Percentiles rank a stretch among this genome's conserved stretches.
These are phyloP conservation scores for Ptilorrhoa leucosticta DNA, from an alignment of 2,113 vertebrate species.

Conservation along the genomic window DNA sequence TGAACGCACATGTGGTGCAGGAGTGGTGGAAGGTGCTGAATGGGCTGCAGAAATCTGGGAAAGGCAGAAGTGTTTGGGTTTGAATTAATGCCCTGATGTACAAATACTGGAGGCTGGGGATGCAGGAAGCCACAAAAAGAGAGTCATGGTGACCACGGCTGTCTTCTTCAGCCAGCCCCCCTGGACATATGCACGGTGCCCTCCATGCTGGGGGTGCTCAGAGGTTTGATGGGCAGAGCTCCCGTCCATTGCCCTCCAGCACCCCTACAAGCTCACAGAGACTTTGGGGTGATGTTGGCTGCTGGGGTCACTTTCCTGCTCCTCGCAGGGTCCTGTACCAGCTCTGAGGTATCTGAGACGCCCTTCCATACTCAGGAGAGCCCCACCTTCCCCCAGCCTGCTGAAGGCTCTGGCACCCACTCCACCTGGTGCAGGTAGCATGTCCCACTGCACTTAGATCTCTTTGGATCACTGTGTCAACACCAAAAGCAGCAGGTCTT, in stretches of 20 bases:
- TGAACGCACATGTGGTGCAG: neutral
- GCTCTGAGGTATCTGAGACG: neutral
- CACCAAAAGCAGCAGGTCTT: neutral
- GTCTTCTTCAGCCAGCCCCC: neutral
- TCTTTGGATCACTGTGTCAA: neutral
- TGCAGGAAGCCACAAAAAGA: neutral
- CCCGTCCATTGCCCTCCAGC: neutral
- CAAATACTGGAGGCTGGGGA: neutral
- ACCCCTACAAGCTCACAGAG: neutral
- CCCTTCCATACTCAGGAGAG: rapidly evolving
- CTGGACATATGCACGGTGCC: too few species aligned
- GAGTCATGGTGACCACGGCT: neutral
- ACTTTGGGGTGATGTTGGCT: neutral
- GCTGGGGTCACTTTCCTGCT: neutral
- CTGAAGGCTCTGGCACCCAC: neutral
- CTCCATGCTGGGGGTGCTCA: neutral
- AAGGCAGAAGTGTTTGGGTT: neutral
- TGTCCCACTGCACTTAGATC: neutral
- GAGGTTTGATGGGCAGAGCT: neutral
- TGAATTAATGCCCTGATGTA: neutral
- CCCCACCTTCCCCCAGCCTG: neutral
- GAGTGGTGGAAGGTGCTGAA: neutral
- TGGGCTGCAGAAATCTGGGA: neutral
- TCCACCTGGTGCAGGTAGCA: neutral
- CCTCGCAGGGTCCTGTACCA: neutral